Conservation (phyloP, 2,113 vertebrate genomes). For the Alligator mississippiensis region DNA sequence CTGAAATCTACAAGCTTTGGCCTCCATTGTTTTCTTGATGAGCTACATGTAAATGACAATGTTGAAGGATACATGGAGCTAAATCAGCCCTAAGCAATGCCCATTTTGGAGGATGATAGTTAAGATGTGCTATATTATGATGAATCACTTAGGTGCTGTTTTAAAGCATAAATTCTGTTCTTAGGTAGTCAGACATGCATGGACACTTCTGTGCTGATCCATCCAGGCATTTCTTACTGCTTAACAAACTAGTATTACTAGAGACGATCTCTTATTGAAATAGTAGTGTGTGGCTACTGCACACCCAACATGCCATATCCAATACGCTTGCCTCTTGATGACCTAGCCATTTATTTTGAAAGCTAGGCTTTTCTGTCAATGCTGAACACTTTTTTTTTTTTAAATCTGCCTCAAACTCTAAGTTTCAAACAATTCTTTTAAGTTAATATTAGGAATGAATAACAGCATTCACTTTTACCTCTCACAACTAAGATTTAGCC, state of each 20-base stretch:
- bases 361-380: not conserved
- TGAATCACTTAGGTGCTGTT: fast-evolving
- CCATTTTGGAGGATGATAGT: not conserved
- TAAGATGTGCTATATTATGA: not conserved
- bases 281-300: not conserved
- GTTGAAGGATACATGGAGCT: fast-evolving
- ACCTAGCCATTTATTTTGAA: not conserved
- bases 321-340: too few relatives aligned
- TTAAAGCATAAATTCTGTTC: not conserved
- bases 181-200: not conserved
- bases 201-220: too few relatives aligned
- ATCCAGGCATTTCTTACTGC: too few relatives aligned
- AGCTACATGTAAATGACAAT: not conserved
- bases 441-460: not conserved
- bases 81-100: not conserved
- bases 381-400: not conserved
- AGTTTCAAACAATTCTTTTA: not conserved
- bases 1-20: not conserved
- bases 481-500: not conserved
- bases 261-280: not conserved
- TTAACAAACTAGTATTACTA: not conserved
- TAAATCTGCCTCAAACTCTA: not conserved
- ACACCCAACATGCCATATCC: too few relatives aligned
- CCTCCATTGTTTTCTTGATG: not conserved
- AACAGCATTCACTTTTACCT: not conserved